Evolutionary conservation across 2,888 invertebrate species (phyloP), one percentile per base, ranked within the genome.

Genomic region (Liodrosophila aerea): DNA sequence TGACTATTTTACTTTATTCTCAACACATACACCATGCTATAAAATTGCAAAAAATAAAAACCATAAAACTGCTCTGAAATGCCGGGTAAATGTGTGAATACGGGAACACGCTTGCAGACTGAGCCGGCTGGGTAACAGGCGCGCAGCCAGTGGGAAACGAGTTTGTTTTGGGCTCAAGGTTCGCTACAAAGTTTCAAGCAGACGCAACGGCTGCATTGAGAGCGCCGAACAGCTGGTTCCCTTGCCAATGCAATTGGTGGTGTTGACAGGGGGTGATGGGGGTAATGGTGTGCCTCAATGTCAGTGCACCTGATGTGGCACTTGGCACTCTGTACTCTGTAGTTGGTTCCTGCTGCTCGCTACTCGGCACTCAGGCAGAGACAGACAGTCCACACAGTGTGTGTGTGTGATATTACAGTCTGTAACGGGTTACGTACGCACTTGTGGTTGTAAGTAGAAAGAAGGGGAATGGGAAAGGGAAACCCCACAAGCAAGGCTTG

Each of bases 291-390:
- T 57, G 72, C 68, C 15, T 59, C 82, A 84, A 74, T 78, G 81
- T 81, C 77, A 81, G 75, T 81, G 82, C 65, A 84, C 71, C 82
- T 81, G 22, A 49, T 1, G 30, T 9, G 43, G 54, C 60, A 70
- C 70, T 54, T 53, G 60, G 60, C 64, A 65, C 73, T 76, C 63
- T 37, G 64, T 62, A 63, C 53, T 52, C 68, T 57, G 52, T 39
- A 58, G 41, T 53, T 58, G 47, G 34, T 37, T 46, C 67, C 9
- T 7, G 12, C 37, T 15, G 16, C 37, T 16, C 18, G 56, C 52
- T 69, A 72, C 73, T 76, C 58, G 50, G 52, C 62, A 66, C 46
- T 37, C 66, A 63, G 13, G 57, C 37, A 61, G 11, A 31, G 8
- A 8, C 31, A 51, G 31, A 33, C 30, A 29, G 44, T n/a, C n/a